phyloP scores from a whole-genome alignment of 92 coral and sea anemone genomes.

The Zoanthus sansibaricus region DNA sequence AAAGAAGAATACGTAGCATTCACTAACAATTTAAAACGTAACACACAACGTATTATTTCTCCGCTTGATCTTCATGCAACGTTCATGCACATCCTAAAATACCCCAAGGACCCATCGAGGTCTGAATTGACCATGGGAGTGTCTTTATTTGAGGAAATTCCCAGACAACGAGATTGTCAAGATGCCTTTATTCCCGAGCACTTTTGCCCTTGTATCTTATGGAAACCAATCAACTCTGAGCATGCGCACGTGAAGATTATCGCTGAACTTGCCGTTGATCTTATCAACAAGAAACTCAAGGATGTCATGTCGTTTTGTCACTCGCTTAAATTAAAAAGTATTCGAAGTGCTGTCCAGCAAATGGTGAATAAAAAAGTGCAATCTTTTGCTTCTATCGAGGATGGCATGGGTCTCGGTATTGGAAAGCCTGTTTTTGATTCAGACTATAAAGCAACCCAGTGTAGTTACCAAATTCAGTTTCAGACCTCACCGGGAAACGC shows the following conservation, averaged over 20 bases:
- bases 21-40: conserved; percentile 34
- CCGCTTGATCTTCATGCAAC: conserved; percentile 74
- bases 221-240: conserved; percentile 45
- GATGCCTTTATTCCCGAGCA: conserved; percentile 70
- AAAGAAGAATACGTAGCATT: conserved; percentile 43
- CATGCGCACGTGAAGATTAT: conserved; percentile 65
- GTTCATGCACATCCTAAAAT: conserved; percentile 64
- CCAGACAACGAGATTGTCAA: conserved; percentile 55
- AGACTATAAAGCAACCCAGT: conserved; percentile 45
- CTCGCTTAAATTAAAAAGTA: conserved; percentile 35
- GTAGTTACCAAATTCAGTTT: conserved; percentile 67
- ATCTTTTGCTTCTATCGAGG: conserved; percentile 46
- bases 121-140: conserved; percentile 61
- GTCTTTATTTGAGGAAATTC: conserved; percentile 53
- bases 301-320: conserved; percentile 33
- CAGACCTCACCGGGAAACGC: conserved; percentile 61
- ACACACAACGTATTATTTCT: conserved; percentile 64
- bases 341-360: conserved; percentile 63
- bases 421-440: conserved; percentile 63
- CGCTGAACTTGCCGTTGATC: conserved; percentile 61
- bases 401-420: conserved; percentile 59
- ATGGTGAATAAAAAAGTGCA: conserved; percentile 56
- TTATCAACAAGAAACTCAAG: conserved; percentile 49
- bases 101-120: conserved; percentile 56
- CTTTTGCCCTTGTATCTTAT: conserved; percentile 70